Conservation (phyloP, 2,888 invertebrate genomes). For the Acleris literana region DNA sequence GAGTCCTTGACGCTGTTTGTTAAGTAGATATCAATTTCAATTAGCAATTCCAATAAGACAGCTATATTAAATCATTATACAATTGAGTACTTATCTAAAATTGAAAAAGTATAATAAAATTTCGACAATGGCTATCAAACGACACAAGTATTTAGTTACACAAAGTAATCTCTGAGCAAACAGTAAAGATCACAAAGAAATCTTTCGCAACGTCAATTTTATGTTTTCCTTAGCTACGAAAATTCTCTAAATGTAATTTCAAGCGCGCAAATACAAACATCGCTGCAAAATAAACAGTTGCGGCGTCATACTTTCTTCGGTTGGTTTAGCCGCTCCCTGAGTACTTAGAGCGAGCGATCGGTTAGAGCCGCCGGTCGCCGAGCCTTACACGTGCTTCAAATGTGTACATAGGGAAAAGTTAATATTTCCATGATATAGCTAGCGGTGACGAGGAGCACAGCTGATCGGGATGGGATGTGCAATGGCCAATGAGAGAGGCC, state of each 20-base stretch:
- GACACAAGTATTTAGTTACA: slow-evolving; percentile 11
- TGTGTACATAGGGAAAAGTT: too few relatives aligned
- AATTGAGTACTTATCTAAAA: too few relatives aligned
- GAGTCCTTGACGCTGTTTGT: too few relatives aligned
- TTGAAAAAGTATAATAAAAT: neutral
- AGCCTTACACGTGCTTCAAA: too few relatives aligned
- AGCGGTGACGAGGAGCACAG: too few relatives aligned
- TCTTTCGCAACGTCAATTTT: slow-evolving; percentile 23
- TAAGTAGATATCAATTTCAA: too few relatives aligned
- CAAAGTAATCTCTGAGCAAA: slow-evolving; percentile 12
- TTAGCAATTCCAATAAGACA: too few relatives aligned
- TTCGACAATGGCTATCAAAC: neutral
- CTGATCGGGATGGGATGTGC: too few relatives aligned
- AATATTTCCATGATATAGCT: too few relatives aligned
- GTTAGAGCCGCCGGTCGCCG: too few relatives aligned
- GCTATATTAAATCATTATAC: too few relatives aligned
- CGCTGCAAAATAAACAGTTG: slow-evolving; percentile 24
- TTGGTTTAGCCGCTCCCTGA: slow-evolving; percentile 29
- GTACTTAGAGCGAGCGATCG: neutral
- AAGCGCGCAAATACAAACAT: slow-evolving; percentile 28
- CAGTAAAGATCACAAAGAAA: slow-evolving; percentile 18
- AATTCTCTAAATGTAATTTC: slow-evolving; percentile 32
- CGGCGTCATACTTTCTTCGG: slow-evolving; percentile 29
- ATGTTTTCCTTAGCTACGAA: slow-evolving; percentile 31
- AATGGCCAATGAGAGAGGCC: too few relatives aligned